These are phyloP conservation scores for Bos indicus DNA, from an alignment of 2,113 vertebrate species.

Conservation along the genomic window DNA sequence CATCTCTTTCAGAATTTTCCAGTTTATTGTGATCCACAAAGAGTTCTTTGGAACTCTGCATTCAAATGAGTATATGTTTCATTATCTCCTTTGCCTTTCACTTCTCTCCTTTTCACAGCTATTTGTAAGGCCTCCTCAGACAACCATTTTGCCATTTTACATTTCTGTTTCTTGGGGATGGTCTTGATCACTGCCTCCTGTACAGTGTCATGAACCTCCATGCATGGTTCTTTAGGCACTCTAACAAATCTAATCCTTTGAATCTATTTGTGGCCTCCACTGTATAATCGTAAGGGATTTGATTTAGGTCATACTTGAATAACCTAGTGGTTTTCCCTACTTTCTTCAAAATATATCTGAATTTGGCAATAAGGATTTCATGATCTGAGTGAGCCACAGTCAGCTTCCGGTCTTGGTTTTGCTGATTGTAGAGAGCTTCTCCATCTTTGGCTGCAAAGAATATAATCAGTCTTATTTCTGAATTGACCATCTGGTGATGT, in stretches of 20 bases:
- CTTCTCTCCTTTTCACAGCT: neutral
- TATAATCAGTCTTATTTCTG: neutral
- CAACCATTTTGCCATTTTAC: neutral
- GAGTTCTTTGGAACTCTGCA: no score
- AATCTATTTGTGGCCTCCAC: neutral
- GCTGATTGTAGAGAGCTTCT: neutral
- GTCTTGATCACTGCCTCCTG: neutral
- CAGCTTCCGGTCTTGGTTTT: accelerated
- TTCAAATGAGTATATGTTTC: neutral
- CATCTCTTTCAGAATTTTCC: neutral
- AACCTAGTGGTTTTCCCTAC: neutral
- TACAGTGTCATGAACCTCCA: neutral
- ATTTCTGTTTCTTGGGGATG: neutral
- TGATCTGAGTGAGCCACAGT: neutral
- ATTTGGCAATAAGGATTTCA: neutral
- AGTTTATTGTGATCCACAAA: neutral
- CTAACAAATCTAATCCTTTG: no score
- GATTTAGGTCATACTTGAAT: neutral
- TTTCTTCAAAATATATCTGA: neutral
- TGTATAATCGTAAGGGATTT: neutral
- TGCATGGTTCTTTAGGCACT: neutral
- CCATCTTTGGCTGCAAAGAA: neutral
- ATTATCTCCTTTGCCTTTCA: neutral
- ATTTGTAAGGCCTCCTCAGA: neutral
- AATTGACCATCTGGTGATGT: neutral